Evolutionary conservation across 1,140 invertebrate genomes (phyloP).

Genomic region (Propsilocerus akamusi): DNA sequence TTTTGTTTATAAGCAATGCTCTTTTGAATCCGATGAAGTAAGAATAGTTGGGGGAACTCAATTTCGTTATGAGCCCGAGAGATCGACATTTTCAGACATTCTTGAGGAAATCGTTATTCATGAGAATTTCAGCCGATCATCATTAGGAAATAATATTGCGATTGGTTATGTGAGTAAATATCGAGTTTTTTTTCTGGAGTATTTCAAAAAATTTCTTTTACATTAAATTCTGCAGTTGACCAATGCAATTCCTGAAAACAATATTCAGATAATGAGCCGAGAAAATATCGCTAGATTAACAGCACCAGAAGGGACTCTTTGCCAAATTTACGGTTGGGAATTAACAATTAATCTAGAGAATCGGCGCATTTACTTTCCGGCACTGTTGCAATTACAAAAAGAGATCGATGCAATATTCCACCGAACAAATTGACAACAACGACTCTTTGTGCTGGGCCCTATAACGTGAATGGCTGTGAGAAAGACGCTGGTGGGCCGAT

Average conservation of each 20-base stretch:
- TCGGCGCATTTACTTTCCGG: background rate
- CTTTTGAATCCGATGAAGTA: background rate
- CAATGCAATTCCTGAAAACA: too few species aligned
- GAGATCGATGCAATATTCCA: background rate
- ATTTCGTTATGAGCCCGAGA: background rate
- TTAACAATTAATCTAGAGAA: background rate
- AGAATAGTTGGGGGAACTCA: background rate
- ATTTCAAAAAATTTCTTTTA: too few species aligned
- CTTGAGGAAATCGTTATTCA: background rate
- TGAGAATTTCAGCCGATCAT: background rate
- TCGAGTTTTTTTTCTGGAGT: too few species aligned
- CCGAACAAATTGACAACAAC: background rate
- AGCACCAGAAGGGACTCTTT: too few species aligned
- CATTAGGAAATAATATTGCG: slow-evolving; percentile 2
- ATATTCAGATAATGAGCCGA: too few species aligned
- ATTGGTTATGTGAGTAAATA: slow-evolving; percentile 1
- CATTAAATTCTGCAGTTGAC: too few species aligned
- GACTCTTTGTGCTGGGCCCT: background rate
- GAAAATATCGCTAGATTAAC: too few species aligned
- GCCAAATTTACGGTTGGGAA: background rate
- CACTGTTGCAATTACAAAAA: background rate
- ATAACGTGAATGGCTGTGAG: background rate
- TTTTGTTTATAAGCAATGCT: background rate
- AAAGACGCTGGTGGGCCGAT: background rate
- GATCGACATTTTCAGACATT: background rate